Evolutionary conservation across 2,888 invertebrate species (phyloP).

Genomic region (Alcis repandata): DNA sequence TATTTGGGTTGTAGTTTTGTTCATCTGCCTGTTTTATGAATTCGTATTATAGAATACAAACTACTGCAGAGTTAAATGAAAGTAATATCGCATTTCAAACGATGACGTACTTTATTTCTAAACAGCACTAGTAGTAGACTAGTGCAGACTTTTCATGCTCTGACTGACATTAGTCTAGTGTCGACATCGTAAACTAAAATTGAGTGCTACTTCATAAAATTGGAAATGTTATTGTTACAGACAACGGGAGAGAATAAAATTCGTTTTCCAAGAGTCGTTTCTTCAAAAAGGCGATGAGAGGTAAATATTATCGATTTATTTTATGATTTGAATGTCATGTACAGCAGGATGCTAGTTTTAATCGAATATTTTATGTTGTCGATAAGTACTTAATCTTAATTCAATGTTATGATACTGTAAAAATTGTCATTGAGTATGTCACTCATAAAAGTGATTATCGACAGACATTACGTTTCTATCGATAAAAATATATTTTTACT

Average conservation of each 20-base stretch:
- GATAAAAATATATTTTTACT: no score
- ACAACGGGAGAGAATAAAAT: constrained; percentile 91
- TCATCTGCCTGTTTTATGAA: no score
- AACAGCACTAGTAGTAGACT: not conserved
- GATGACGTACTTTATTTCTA: not conserved
- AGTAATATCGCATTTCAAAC: not conserved
- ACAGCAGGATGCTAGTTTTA: not conserved
- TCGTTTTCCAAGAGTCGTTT: constrained; percentile 93
- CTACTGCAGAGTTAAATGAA: no score
- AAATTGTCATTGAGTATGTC: no score
- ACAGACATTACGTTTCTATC: no score
- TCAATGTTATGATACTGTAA: no score
- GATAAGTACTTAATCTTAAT: no score
- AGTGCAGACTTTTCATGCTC: not conserved
- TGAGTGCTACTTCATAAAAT: constrained; percentile 25
- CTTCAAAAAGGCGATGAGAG: constrained; percentile 92
- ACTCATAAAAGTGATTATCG: no score
- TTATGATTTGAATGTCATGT: not conserved
- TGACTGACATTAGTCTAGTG: not conserved
- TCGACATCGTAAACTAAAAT: not conserved
- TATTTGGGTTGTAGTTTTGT: no score
- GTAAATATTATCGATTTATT: constrained; percentile 71
- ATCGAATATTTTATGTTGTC: not conserved
- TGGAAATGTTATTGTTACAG: constrained; percentile 79
- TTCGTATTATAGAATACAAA: no score